phyloP scores from a whole-genome alignment of 2,888 invertebrate species.

The Eugnorisma glareosa region DNA sequence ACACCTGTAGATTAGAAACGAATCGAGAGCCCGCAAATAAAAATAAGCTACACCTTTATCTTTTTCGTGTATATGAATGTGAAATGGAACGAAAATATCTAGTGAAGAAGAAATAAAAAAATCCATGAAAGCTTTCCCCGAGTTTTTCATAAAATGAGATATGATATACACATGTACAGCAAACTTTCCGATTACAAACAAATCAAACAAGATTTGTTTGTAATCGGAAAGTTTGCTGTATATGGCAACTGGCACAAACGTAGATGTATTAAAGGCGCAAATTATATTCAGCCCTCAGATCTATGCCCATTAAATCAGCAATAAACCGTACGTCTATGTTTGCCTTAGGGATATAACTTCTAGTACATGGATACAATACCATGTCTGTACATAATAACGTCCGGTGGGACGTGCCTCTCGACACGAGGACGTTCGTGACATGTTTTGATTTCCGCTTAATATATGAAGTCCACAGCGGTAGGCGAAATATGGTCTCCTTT shows the following conservation, averaged over 20 bases:
- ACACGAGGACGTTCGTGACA: constrained; percentile 73
- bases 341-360: constrained; percentile 20
- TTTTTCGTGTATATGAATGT: not conserved
- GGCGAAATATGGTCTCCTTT: constrained; percentile 4
- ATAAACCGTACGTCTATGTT: constrained; percentile 23
- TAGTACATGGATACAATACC: constrained; percentile 36
- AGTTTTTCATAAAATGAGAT: not conserved
- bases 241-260: not conserved
- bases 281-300: not conserved
- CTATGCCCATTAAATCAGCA: constrained; percentile 20
- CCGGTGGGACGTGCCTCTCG: constrained; percentile 68
- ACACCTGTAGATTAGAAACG: not conserved
- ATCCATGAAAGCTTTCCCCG: not conserved
- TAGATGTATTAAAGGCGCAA: too few relatives aligned
- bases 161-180: too few relatives aligned
- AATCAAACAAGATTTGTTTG: too few relatives aligned
- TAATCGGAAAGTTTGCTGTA: not conserved
- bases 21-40: not conserved
- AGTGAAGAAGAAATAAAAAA: not conserved
- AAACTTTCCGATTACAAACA: too few relatives aligned
- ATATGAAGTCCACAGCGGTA: constrained; percentile 51
- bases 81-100: not conserved
- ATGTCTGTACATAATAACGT: constrained; percentile 56
- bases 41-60: not conserved
- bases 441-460: constrained; percentile 77